Percentiles rank a stretch among this genome's conserved stretches.
Evolutionary conservation across 2,888 invertebrate species (phyloP).

Genomic region (Trachelus tabidus): DNA sequence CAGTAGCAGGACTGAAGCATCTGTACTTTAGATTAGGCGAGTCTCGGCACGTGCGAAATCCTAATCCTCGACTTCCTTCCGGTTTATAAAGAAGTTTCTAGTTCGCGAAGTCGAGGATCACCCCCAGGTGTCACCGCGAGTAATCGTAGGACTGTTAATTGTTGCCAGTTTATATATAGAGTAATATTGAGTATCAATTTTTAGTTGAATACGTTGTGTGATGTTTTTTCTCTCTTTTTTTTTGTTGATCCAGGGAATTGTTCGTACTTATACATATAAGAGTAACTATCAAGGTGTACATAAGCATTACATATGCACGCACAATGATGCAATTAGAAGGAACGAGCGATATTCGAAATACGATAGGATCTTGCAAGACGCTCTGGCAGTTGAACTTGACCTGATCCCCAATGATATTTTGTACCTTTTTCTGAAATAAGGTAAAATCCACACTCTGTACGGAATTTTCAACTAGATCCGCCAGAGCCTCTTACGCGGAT

Average conservation of each 20-base stretch:
- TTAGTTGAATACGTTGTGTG: conserved; percentile 57
- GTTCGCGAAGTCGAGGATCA: neutral
- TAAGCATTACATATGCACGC: conserved; percentile 19
- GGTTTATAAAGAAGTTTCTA: neutral
- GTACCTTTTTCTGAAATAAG: neutral
- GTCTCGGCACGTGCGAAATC: neutral
- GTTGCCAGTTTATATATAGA: conserved; percentile 63
- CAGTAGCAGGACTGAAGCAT: conserved; percentile 71
- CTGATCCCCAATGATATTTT: neutral
- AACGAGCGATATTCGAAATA: neutral
- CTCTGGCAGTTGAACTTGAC: neutral
- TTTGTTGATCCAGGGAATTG: conserved; percentile 62
- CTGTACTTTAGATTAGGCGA: conserved; percentile 67
- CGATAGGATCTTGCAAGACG: neutral
- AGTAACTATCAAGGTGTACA: conserved; percentile 54
- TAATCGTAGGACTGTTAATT: conserved; percentile 60
- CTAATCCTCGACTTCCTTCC: neutral
- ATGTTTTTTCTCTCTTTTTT: conserved; percentile 34
- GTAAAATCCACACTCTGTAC: neutral
- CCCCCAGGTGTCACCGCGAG: conserved; percentile 11
- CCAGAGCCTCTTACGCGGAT: neutral
- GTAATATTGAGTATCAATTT: conserved; percentile 43
- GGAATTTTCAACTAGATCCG: neutral
- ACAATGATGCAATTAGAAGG: neutral
- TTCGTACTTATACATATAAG: conserved; percentile 58